Evolutionary conservation across 2,888 invertebrate species (phyloP).

Genomic region (Drosophila lacicola): DNA sequence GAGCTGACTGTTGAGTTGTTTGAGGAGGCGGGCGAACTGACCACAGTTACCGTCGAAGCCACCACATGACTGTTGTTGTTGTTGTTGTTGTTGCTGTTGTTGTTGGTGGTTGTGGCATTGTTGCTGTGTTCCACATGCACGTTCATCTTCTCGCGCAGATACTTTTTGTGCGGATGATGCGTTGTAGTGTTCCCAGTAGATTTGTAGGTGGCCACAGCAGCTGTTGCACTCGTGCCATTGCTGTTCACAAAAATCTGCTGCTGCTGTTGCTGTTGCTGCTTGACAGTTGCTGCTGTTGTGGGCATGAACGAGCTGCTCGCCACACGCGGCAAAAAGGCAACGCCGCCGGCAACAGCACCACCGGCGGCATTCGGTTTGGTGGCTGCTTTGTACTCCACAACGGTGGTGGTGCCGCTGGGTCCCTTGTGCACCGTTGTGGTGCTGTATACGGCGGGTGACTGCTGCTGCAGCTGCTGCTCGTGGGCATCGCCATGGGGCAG

Average conservation of each 20-base stretch:
- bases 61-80: conserved; percentile 54
- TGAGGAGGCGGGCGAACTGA: conserved; percentile 83
- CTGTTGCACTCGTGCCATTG: conserved; percentile 48
- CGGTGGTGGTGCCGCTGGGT: conserved; percentile 85
- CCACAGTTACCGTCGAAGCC: conserved; percentile 80
- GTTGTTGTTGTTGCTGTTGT: conserved; percentile 40
- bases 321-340: conserved; percentile 38
- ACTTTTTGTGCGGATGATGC: conserved; percentile 85
- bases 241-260: conserved; percentile 64
- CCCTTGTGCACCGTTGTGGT: conserved; percentile 85
- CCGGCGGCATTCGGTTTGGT: conserved; percentile 65
- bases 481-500: conserved; percentile 38
- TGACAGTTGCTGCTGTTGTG: conserved; percentile 42
- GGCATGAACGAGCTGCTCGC: conserved; percentile 38
- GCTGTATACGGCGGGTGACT: conserved; percentile 71
- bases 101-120: conserved; percentile 32
- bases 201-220: conserved; percentile 40
- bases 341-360: conserved; percentile 16
- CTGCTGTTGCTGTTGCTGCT: conserved; percentile 48
- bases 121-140: conserved; percentile 82
- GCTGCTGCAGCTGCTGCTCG: conserved; percentile 31
- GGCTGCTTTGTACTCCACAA: conserved; percentile 84
- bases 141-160: conserved; percentile 85
- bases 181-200: conserved; percentile 68
- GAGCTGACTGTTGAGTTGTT: conserved; percentile 75